Evolutionary conservation across 1,140 invertebrate species (phyloP), one percentile per base, ranked within the genome.

Genomic region (Mya arenaria): DNA sequence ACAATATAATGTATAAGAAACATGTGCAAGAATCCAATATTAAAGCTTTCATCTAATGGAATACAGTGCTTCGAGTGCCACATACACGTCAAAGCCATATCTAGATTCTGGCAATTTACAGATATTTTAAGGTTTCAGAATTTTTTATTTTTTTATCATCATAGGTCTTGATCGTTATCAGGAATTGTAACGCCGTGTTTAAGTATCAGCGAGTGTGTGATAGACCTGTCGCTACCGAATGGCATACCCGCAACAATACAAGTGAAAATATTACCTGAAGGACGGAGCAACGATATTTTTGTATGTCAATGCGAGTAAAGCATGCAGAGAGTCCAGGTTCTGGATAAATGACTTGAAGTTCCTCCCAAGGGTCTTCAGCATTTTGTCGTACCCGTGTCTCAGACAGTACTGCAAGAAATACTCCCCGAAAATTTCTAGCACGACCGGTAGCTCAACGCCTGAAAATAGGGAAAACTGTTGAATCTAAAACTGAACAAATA

Each of bases 371-470:
- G 90, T 92, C 55, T 78, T 66, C 62, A 92, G 62, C 90, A 92
- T 92, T 72, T 92, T 92, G 85, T 92, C 90, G 71, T 92, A 92
- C 30, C 92, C 92, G 66, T 90, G 87, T 3, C 88, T 73, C 15
- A 90, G 65, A 56, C 90, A 92, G 78, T 92, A 92, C 41, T 84
- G 83, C 17, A 92, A 85, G 79, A 92, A 92, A 72, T 89, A 91
- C n/a, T 90, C 90, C 8, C 92, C 92, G 78, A 92, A 92, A n/a
- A 91, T 83, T 79, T 92, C 90, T 34, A 92, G 84, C 1, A 92
- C 90, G 17, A 83, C 78, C 13, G 86, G 84, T 23, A 90, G 30
- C 0, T 86, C 71, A 1, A 90, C 66, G 48, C 84, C 92, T 92
- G 73, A 13, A 86, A 79, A 25, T 56, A 52, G 56, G 77, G 25